Conservation (phyloP, 1,140 invertebrate species). For the Zaprionus nigranus region DNA sequence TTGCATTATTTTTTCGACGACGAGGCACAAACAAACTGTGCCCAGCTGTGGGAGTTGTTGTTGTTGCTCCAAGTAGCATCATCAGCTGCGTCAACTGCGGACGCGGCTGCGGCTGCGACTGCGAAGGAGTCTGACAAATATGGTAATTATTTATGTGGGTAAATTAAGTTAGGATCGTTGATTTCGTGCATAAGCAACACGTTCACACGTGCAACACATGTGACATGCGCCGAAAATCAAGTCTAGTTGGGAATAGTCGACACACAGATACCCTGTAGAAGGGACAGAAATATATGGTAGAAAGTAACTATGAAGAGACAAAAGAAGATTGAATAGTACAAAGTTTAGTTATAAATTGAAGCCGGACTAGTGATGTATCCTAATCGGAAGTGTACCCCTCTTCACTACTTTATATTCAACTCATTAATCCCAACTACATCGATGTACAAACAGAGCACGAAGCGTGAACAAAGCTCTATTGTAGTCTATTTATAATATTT, state of each 20-base stretch:
- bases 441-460: not conserved
- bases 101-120: conserved; percentile 29
- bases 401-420: not conserved
- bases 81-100: conserved; percentile 21
- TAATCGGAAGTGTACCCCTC: not conserved
- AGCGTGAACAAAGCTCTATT: no score
- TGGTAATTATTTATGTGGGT: conserved; percentile 72
- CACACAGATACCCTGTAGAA: not conserved
- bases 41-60: conserved; percentile 23
- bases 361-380: no score
- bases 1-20: conserved; percentile 57
- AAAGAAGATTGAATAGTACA: no score
- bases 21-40: conserved; percentile 45
- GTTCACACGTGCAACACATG: not conserved
- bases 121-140: conserved; percentile 50
- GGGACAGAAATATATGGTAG: no score
- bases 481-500: not conserved
- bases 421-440: not conserved
- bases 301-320: no score
- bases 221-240: not conserved
- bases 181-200: conserved; percentile 68
- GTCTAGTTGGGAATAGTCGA: not conserved
- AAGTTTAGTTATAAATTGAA: no score
- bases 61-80: conserved; percentile 4
- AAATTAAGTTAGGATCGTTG: conserved; percentile 67